A percentile compares a stretch with the other conserved stretches of the same genome.
Conservation (phyloP, 1,140 invertebrate species). For the Mesaphorura yosii region DNA sequence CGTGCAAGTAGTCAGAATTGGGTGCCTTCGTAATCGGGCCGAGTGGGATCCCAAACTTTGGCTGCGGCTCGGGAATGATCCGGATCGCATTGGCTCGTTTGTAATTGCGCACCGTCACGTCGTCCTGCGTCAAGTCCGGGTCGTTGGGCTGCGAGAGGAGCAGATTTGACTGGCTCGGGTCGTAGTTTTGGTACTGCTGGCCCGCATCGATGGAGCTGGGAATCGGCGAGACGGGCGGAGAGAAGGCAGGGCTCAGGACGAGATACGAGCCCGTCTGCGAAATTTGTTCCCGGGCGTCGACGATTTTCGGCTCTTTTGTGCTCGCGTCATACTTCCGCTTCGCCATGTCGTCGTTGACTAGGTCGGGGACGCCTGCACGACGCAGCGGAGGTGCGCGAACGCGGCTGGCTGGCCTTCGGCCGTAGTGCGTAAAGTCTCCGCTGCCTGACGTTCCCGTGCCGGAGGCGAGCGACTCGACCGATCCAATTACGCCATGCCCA, state of each 20-base stretch:
- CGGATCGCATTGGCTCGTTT: slow-evolving; percentile 50
- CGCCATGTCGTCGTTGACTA: slow-evolving; percentile 65
- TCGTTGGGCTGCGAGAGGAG: slow-evolving; percentile 46
- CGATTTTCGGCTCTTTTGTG: slow-evolving; percentile 35
- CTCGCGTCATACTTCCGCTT: slow-evolving; percentile 49
- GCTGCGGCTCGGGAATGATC: slow-evolving; percentile 59
- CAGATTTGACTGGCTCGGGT: not conserved
- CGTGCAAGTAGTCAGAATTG: slow-evolving; percentile 70
- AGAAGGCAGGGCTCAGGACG: slow-evolving; percentile 53
- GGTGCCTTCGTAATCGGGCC: slow-evolving; percentile 62
- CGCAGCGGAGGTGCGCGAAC: slow-evolving; percentile 34
- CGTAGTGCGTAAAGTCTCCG: slow-evolving; percentile 15
- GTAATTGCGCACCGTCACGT: slow-evolving; percentile 67
- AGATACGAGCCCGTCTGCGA: slow-evolving; percentile 59
- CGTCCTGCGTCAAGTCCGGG: slow-evolving; percentile 68
- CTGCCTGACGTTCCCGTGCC: slow-evolving; percentile 20
- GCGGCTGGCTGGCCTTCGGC: slow-evolving; percentile 2
- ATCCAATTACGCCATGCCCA: too few species aligned
- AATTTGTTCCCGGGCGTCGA: slow-evolving; percentile 34
- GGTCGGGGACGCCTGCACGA: slow-evolving; percentile 45
- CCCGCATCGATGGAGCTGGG: too few species aligned
- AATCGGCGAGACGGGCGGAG: slow-evolving; percentile 31
- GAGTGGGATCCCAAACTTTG: slow-evolving; percentile 76
- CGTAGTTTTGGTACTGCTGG: not conserved
- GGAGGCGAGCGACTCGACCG: slow-evolving; percentile 31